A percentile compares a stretch with the other conserved stretches of the same genome.
phyloP scores from a whole-genome alignment of 2,113 vertebrate genomes.

The Albula glossodonta region DNA sequence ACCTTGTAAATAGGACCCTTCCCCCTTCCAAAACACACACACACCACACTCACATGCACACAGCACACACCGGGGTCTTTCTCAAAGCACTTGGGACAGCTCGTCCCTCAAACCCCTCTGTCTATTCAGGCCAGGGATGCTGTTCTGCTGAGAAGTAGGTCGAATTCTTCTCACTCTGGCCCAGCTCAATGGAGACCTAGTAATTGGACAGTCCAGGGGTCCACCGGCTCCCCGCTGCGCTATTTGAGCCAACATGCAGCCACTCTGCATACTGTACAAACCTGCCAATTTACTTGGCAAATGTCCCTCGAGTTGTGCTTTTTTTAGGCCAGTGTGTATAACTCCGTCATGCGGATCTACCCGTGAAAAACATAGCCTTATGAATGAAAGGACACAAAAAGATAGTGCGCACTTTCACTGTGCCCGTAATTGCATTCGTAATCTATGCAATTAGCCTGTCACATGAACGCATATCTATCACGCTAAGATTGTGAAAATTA shows the following conservation, averaged over 20 bases:
- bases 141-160: slow-evolving; percentile 73
- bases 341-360: not conserved
- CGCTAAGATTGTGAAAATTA: not conserved
- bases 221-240: slow-evolving; percentile 55
- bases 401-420: not conserved
- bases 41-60: too few relatives aligned
- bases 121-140: slow-evolving; percentile 70
- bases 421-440: too few relatives aligned
- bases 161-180: slow-evolving; percentile 70
- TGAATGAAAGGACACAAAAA: not conserved
- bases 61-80: not conserved
- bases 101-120: slow-evolving; percentile 58
- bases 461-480: not conserved
- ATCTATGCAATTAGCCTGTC: not conserved
- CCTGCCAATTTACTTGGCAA: slow-evolving; percentile 40
- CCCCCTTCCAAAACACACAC: not conserved
- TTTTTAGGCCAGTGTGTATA: not conserved
- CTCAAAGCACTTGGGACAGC: slow-evolving; percentile 57
- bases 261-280: slow-evolving; percentile 60
- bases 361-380: not conserved
- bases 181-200: slow-evolving; percentile 66
- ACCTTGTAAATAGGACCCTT: not conserved
- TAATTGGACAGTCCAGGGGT: slow-evolving; percentile 69
- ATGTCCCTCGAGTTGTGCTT: not conserved
- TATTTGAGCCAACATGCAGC: slow-evolving; percentile 45